phyloP scores from a whole-genome alignment of 2,797 vertebrate genomes.

The Moxostoma hubbsi region DNA sequence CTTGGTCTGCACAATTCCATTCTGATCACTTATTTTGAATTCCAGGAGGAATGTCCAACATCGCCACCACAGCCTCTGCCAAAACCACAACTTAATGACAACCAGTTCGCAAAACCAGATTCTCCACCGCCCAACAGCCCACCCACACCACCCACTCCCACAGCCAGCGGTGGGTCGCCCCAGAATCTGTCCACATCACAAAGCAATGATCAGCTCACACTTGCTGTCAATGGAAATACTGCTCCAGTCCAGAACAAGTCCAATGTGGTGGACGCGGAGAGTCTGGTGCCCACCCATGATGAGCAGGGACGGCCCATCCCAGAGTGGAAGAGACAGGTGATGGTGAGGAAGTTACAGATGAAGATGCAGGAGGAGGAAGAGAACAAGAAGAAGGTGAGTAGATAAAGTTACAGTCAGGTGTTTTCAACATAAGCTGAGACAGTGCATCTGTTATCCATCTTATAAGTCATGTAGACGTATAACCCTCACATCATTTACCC shows the following conservation, averaged over 20 bases:
- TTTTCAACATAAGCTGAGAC: slow-evolving; percentile 29
- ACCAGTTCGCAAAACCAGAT: slow-evolving; percentile 51
- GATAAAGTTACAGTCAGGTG: neutral
- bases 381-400: slow-evolving; percentile 88
- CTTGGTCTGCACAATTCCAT: neutral
- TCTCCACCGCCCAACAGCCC: slow-evolving; percentile 49
- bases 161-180: slow-evolving; percentile 55
- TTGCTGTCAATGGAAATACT: slow-evolving; percentile 83
- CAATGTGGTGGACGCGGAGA: slow-evolving; percentile 82
- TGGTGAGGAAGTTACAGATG: slow-evolving; percentile 93
- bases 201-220: slow-evolving; percentile 74
- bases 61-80: slow-evolving; percentile 64
- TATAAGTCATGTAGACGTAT: too few relatives aligned
- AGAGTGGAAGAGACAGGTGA: slow-evolving; percentile 95
- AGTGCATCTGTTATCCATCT: slow-evolving; percentile 29
- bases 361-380: slow-evolving; percentile 97
- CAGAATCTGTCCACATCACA: slow-evolving; percentile 64
- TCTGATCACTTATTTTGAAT: slow-evolving; percentile 12
- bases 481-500: neutral
- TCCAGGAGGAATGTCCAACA: slow-evolving; percentile 53
- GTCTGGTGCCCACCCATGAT: slow-evolving; percentile 87
- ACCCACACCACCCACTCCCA: slow-evolving; percentile 62
- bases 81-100: slow-evolving; percentile 60
- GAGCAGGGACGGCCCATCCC: slow-evolving; percentile 91
- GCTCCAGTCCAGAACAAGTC: slow-evolving; percentile 69